Evolutionary conservation across 2,113 vertebrate species (phyloP), one percentile per base, ranked within the genome.

Genomic region (Phaethornis superciliosus): DNA sequence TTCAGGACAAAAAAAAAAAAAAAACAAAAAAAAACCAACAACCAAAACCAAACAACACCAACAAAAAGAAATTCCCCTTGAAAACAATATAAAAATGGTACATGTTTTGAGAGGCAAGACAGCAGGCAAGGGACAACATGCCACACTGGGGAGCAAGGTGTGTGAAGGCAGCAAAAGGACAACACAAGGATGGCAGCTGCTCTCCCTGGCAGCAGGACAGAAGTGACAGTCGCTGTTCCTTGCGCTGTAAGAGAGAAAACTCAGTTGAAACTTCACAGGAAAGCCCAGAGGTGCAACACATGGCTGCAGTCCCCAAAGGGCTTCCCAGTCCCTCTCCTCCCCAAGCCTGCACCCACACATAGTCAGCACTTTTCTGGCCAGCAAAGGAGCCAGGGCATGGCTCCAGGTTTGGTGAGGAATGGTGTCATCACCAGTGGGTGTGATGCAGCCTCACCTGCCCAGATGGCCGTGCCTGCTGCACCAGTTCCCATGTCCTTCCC

Each of bases 371-470:
- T 74, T 23, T 59, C 52, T 4, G 9, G 56, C 58, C 44, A 33
- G 7, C 1, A 0, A 14, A 80, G 70, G 15, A 76, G 55, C 30
- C 35, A 1, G 6, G 0, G 2, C 27, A 12, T 1, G 0, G 10
- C 27, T 21, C 30, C 55, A 19, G 70, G 70, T 44, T 28, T 2
- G 23, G 35, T 12, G 56, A 62, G 44, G 23, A 30, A 22, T 3
- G 15, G 19, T 2, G 5, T 33, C 67, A 37, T 6, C 51, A 18
- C 26, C 0, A 0, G 42, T 11, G 52, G 60, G 30, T 7, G 60
- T 32, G 65, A 79, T 14, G 62, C 72, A 40, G 21, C 30, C 65
- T 88, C 79, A 79, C 27, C 47, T 26, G 1, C 4, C 85, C 65
- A 27, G 37, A 69, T 0, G 0, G 79, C 67, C 56, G 20, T 4